Conservation (phyloP, 1,140 invertebrate species). For the Monochamus saltuarius region DNA sequence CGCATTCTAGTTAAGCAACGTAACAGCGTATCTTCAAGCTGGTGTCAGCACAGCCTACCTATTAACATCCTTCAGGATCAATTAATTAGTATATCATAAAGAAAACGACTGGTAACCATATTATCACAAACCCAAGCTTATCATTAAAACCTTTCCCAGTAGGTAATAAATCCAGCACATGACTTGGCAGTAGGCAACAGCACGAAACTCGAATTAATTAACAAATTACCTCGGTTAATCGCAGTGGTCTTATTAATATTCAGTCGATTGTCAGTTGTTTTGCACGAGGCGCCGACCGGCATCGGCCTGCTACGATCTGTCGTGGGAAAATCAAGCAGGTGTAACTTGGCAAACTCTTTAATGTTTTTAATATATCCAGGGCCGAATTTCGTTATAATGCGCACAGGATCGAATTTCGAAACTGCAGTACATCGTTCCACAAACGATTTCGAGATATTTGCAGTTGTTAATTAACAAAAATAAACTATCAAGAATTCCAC, state of each 20-base stretch:
- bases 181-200: slow-evolving; percentile 17
- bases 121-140: background rate
- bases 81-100: too few species aligned
- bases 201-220: slow-evolving; percentile 38
- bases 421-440: too few species aligned
- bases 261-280: slow-evolving; percentile 33
- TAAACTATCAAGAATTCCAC: too few species aligned
- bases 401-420: too few species aligned
- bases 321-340: slow-evolving; percentile 48
- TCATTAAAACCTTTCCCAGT: slow-evolving; percentile 5
- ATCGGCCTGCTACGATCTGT: slow-evolving; percentile 25
- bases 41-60: too few species aligned
- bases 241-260: slow-evolving; percentile 33
- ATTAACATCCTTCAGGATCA: too few species aligned
- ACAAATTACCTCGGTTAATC: slow-evolving; percentile 34
- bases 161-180: slow-evolving; percentile 2
- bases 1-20: too few species aligned
- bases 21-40: too few species aligned
- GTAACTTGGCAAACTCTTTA: slow-evolving; percentile 23
- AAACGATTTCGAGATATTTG: too few species aligned
- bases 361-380: slow-evolving; percentile 21
- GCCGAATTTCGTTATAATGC: slow-evolving; percentile 6
- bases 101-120: too few species aligned
- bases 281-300: slow-evolving; percentile 32
- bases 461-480: too few species aligned